These are phyloP conservation scores for Lithobates sylvaticus DNA, from an alignment of 2,797 vertebrate species.

Conservation along the genomic window DNA sequence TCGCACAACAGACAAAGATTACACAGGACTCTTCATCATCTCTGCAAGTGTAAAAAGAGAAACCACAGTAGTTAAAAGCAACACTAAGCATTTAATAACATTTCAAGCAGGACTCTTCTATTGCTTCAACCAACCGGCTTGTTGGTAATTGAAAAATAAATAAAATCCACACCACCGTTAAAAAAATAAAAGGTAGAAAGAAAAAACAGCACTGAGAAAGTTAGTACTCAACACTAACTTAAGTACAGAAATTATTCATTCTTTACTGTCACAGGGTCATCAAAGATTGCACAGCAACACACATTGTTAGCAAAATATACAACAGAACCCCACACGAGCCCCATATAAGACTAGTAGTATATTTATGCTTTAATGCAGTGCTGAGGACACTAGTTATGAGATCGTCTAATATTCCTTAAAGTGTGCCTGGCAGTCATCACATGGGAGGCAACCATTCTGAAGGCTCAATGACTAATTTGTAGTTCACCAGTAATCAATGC, in stretches of 20 bases:
- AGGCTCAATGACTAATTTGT: not conserved
- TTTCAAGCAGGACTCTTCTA: slow-evolving; percentile 3
- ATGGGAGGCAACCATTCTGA: not conserved
- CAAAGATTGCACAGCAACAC: slow-evolving; percentile 39
- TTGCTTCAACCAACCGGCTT: slow-evolving; percentile 8
- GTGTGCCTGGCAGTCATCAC: not conserved
- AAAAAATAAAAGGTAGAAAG: not conserved
- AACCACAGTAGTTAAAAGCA: slow-evolving; percentile 4
- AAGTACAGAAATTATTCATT: slow-evolving; percentile 2
- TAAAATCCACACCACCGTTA: slow-evolving; percentile 5
- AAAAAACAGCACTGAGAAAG: slow-evolving; percentile 1
- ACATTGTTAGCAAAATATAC: slow-evolving; percentile 33
- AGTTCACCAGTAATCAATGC: not conserved
- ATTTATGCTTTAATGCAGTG: slow-evolving; percentile 6
- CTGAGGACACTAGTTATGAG: not conserved
- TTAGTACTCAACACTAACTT: slow-evolving; percentile 25
- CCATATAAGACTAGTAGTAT: slow-evolving; percentile 15
- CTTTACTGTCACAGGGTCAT: slow-evolving; percentile 28
- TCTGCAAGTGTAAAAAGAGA: not conserved
- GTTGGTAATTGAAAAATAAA: slow-evolving; percentile 6
- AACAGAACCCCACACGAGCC: slow-evolving; percentile 32
- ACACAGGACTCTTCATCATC: slow-evolving; percentile 22
- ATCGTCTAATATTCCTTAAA: not conserved
- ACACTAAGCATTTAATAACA: not conserved
- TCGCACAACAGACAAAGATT: slow-evolving; percentile 26